Evolutionary conservation across 2,888 invertebrate species (phyloP).

Genomic region (Heliconius ethilla): DNA sequence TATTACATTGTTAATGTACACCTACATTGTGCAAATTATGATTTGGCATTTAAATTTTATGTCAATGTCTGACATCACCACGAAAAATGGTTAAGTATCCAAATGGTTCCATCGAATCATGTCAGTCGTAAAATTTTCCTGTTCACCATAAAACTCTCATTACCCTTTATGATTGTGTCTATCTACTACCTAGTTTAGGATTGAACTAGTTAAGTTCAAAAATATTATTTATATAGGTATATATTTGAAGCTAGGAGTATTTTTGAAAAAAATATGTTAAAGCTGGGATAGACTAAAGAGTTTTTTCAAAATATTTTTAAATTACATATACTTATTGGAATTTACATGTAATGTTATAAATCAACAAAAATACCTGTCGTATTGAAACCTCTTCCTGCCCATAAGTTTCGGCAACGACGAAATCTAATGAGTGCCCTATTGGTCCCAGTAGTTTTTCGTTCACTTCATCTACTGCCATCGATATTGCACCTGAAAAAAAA

Average conservation of each 20-base stretch:
- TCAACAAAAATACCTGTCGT: slow-evolving; percentile 72
- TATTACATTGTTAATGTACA: too few species aligned
- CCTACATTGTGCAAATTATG: background rate
- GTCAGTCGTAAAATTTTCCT: slow-evolving; percentile 24
- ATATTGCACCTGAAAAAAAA: slow-evolving; percentile 87
- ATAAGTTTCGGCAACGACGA: slow-evolving; percentile 93
- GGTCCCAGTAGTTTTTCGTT: slow-evolving; percentile 83
- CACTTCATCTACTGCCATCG: slow-evolving; percentile 92
- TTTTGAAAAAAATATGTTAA: too few species aligned
- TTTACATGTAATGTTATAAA: background rate
- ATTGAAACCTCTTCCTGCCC: slow-evolving; percentile 95
- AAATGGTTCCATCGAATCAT: slow-evolving; percentile 20
- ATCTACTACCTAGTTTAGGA: too few species aligned
- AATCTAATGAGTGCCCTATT: slow-evolving; percentile 88
- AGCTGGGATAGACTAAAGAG: too few species aligned
- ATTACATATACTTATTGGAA: background rate
- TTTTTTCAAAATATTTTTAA: too few species aligned
- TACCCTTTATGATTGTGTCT: background rate
- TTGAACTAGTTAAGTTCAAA: too few species aligned
- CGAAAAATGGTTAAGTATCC: slow-evolving; percentile 4
- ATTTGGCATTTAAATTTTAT: slow-evolving; percentile 3
- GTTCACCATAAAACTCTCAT: slow-evolving; percentile 32
- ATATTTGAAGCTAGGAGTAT: too few species aligned
- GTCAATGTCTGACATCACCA: background rate
- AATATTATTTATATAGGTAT: too few species aligned